Base-by-base conservation (phyloP, 2,888 invertebrate genomes). In the Sinohyriopsis cumingii region DNA sequence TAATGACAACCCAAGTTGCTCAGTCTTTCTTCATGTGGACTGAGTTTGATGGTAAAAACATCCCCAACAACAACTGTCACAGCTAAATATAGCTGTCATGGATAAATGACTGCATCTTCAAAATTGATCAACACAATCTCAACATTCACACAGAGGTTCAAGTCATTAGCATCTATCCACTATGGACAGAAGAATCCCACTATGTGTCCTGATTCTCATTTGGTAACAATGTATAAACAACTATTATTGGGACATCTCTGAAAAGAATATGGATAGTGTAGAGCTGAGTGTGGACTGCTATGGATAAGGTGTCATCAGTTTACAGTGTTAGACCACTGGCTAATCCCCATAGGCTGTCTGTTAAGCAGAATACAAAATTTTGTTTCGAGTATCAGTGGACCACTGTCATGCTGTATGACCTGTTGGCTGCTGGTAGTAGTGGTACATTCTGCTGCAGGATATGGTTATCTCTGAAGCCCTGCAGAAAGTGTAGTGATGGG, bases 121-220 rank as follows among this genome's bases (percentile, higher is more conserved):
- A 20, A 56, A 25, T 28, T 28, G 33, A 25, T 64, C 64, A 64
- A 33, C 33, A 19, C 55, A 25, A 5, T 56, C 64, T 25, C 28
- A 33, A 55, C 28, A 20, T 22, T 55, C 55, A n/a, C 5, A 20
- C 24, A 6, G 19, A 25, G 55, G 55, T 24, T 63, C 9, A 9
- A 28, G 25, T 25, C 45, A 28, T 64, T 64, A 33, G 56, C 28
- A 64, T n/a, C n/a, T 45, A 19, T 56, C 56, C 28, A 56, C 55
- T 15, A 63, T 63, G 55, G 63, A 19, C 55, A 55, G 56, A 33
- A 64, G 55, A 7, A 64, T 20, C 54, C 55, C 55, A 28, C 56
- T 33, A 64, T 7, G 55, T 64, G 9, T 33, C 33, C 33, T 33
- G 9, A 9, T 33, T 33, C 33, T 33, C 9, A 9, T 33, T 33